Evolutionary conservation across 2,888 invertebrate genomes (phyloP).

Genomic region (Drosophila neutralis): DNA sequence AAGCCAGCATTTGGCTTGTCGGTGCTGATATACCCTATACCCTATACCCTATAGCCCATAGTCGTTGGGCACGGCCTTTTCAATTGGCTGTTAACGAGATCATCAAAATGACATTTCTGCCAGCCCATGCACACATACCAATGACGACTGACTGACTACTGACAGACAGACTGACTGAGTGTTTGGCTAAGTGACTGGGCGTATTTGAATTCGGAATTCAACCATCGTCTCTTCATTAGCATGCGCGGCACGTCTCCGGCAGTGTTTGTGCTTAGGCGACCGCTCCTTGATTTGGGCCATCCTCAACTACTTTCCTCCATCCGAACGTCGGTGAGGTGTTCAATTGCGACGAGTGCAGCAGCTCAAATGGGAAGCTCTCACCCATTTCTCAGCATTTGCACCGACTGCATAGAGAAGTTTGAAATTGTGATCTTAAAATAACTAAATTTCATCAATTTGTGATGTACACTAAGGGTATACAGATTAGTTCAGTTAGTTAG

Average conservation of each 20-base stretch:
- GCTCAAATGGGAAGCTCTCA: background rate
- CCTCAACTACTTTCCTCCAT: background rate
- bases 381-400: background rate
- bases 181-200: constrained; percentile 31
- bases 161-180: background rate
- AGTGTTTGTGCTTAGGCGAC: constrained; percentile 40
- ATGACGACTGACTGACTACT: constrained; percentile 16
- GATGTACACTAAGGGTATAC: background rate
- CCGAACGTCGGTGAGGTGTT: constrained; percentile 20
- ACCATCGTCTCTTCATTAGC: constrained; percentile 43
- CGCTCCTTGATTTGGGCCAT: constrained; percentile 23
- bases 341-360: constrained; percentile 33
- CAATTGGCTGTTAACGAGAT: constrained; percentile 69
- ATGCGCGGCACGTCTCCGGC: constrained; percentile 61
- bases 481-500: background rate
- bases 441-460: background rate
- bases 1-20: constrained; percentile 1
- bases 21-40: background rate
- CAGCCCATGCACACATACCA: constrained; percentile 12
- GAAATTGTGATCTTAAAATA: background rate
- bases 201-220: constrained; percentile 53
- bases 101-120: constrained; percentile 64
- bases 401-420: background rate
- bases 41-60: background rate
- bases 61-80: constrained; percentile 49